Percentiles rank a stretch among this genome's conserved stretches.
These are phyloP conservation scores for Tenebrosternarchus preto DNA, from an alignment of 2,113 vertebrate species.

Conservation along the genomic window DNA sequence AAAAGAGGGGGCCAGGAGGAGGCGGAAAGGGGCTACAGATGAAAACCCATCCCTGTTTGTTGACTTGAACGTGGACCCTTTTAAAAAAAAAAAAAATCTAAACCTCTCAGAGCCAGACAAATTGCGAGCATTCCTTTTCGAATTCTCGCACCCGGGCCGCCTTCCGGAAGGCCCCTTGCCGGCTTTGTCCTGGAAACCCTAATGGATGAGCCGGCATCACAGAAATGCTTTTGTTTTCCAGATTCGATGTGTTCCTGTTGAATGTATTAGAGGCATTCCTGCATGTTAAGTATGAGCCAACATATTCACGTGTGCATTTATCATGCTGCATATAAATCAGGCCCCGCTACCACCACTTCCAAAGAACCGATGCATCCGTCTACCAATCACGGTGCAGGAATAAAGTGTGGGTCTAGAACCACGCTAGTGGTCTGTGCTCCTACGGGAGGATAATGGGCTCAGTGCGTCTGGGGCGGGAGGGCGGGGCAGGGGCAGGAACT, in stretches of 20 bases:
- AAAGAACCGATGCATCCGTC: neutral
- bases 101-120: neutral
- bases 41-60: conserved; percentile 19
- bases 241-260: neutral
- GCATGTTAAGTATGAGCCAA: conserved; percentile 10
- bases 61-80: conserved; percentile 34
- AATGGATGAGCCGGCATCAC: conserved; percentile 33
- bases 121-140: conserved; percentile 38
- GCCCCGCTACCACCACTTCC: neutral
- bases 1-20: conserved; percentile 13
- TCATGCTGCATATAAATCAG: conserved; percentile 10
- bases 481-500: neutral
- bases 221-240: conserved; percentile 32
- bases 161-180: conserved; percentile 29
- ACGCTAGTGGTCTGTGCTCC: neutral
- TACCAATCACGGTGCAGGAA: neutral
- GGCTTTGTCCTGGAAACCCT: conserved; percentile 44
- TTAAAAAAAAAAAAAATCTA: conserved; percentile 25
- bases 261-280: conserved; percentile 28
- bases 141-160: conserved; percentile 38
- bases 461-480: neutral
- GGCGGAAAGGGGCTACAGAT: conserved; percentile 6
- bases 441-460: neutral
- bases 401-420: neutral
- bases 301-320: neutral